phyloP scores from a whole-genome alignment of 2,113 vertebrate genomes.

The Pipra filicauda region DNA sequence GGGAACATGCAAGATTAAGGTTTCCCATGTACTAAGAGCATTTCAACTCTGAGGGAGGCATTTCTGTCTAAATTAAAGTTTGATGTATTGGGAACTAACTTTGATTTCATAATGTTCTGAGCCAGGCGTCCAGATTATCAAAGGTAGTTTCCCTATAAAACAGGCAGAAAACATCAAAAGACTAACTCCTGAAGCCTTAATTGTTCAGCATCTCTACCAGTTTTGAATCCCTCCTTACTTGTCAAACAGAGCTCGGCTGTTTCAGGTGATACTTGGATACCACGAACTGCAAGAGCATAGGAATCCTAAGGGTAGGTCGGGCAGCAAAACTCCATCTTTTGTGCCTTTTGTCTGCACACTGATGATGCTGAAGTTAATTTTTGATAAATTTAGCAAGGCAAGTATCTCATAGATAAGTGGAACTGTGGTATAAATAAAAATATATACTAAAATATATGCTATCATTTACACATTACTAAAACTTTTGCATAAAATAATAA shows the following conservation, averaged over 20 bases:
- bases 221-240: not conserved
- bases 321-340: not conserved
- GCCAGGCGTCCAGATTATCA: slow-evolving; percentile 11
- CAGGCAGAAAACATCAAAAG: slow-evolving; percentile 23
- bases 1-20: slow-evolving; percentile 52
- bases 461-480: not conserved
- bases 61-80: slow-evolving; percentile 55
- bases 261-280: not conserved
- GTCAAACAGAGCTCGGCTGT: not conserved
- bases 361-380: not conserved
- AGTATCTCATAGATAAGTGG: not conserved
- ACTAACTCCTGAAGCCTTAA: not conserved
- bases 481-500: not conserved
- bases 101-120: slow-evolving; percentile 55
- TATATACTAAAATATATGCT: not conserved
- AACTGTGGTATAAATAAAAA: not conserved
- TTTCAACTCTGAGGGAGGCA: slow-evolving; percentile 41
- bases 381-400: not conserved
- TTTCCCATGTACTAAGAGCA: slow-evolving; percentile 30
- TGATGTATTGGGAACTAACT: slow-evolving; percentile 45
- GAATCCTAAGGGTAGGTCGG: not conserved
- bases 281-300: fast-evolving
- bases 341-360: not conserved
- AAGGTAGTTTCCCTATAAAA: slow-evolving; percentile 32
- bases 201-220: slow-evolving; percentile 12